A percentile compares a stretch with the other conserved stretches of the same genome.
These are phyloP conservation scores for Sesamia nonagrioides DNA, from an alignment of 1,140 invertebrate genomes.

Conservation along the genomic window DNA sequence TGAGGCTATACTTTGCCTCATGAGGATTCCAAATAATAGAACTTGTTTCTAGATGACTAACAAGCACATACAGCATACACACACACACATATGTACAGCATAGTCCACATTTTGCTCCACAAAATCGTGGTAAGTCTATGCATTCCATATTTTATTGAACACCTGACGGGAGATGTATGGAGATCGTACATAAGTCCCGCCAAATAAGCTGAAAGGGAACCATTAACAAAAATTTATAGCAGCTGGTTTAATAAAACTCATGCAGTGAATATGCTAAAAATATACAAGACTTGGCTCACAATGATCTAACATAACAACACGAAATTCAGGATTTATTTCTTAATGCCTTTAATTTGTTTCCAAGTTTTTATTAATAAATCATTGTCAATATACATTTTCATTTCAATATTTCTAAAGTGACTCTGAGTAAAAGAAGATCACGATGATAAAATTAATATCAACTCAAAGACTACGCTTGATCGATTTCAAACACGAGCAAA, in stretches of 20 bases:
- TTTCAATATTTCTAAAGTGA: neutral
- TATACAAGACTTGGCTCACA: too few species aligned
- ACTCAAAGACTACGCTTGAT: constrained; percentile 9
- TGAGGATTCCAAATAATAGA: too few species aligned
- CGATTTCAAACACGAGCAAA: constrained; percentile 20
- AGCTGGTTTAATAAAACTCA: too few species aligned
- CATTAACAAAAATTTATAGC: constrained; percentile 20
- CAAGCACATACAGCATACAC: too few species aligned
- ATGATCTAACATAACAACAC: too few species aligned
- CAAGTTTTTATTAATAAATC: neutral
- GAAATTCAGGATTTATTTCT: neutral
- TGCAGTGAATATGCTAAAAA: too few species aligned
- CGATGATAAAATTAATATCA: constrained; percentile 1
- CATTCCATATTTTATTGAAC: constrained; percentile 28
- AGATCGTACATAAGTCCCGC: constrained; percentile 6
- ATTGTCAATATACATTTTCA: neutral
- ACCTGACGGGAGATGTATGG: constrained; percentile 24
- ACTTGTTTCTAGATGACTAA: too few species aligned
- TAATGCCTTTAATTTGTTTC: neutral
- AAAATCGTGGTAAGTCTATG: neutral
- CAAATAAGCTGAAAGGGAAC: constrained; percentile 16
- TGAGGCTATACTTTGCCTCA: too few species aligned
- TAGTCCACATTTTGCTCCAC: neutral
- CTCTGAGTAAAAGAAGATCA: neutral
- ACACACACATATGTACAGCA: too few species aligned